Base-by-base conservation (phyloP, 2,888 invertebrate species). In the Apotomis betuletana region DNA sequence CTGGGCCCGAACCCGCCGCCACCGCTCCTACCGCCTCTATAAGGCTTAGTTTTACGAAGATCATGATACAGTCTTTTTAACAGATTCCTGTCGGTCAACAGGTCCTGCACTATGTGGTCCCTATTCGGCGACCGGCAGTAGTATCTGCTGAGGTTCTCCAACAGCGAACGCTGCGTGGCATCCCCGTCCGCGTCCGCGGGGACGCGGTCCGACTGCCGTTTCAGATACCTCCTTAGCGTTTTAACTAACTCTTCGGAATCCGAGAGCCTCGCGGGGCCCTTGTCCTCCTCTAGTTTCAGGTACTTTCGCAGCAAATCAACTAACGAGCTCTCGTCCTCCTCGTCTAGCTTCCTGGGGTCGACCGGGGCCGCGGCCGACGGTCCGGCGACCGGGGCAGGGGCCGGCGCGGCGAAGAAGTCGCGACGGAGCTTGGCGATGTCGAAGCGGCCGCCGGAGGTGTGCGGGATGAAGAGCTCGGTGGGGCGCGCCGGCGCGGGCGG, bases 41-140 rank as follows among this genome's bases (percentile, higher is more conserved):
- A 93, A 51, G 93, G 91, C 78, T 95, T 94, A 41, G 96, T 94
- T 80, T 96, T 95, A 76, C 96, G 93, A 77, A 96, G 90, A 81
- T 96, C 96, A 83, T 96, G 96, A 82, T 96, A 96, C 46, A 96
- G 90, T 84, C 95, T 96, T 85, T 96, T 96, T 67, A 97, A 89
- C 41, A 96, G 92, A 81, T 95, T 95, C 79, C 96, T 94, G 85
- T 97, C 96, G 9, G 96, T 96, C 67, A 97, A 88, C 65, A 97
- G 92, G 80, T 96, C 96, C 67, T 96, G 95, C 77, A 96, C 95
- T 71, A 96, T 95, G 84, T 94, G 94, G 75, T 96, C 95, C 71
- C 96, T 93, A 80, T 95, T 95, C 0, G 94, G 91, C 12, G 95
- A 94, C 77, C 95, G 94, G 75, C 95, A 93, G 83, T 95, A 96